Evolutionary conservation across 1,140 invertebrate species (phyloP), one percentile per base, ranked within the genome.

Genomic region (Leguminivora glycinivorella): DNA sequence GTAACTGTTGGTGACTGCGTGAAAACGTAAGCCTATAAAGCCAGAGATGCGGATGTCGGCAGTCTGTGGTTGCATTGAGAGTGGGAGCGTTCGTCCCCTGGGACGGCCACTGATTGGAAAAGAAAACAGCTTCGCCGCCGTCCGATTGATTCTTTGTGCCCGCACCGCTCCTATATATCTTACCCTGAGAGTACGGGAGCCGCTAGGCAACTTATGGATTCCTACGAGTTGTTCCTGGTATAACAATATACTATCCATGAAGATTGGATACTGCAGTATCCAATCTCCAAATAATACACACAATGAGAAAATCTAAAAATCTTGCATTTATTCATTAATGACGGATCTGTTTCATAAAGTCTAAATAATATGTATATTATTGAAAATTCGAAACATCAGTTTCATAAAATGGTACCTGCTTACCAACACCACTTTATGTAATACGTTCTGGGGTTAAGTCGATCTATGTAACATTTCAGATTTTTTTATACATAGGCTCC

Each of bases 101-200:
- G 87, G 87, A 86, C 75, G 77, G 77, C 77, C 75, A 78, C 81
- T 89, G 87, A 89, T 89, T 89, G 87, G 85, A 89, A 89, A 84
- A 89, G 84, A 86, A 87, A 89, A 89, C 85, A 89, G 80, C 78
- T 83, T 83, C 78, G 70, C 78, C 85, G 72, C 76, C 83, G 84
- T 84, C 83, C 85, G 79, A 87, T 88, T 86, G 83, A 87, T 85
- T 87, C 82, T 83, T 78, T 83, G 76, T 80, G 74, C 77, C 80
- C 79, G 77, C 77, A 29, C 26, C 58, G 67, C 22, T 67, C 73
- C 47, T 80, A 79, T 81, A 76, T 83, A 80, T 81, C 82, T 82
- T 81, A 77, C 80, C 76, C 80, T 69, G 68, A 56, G 56, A 75
- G 74, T 72, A 56, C 52, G 70, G 63, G 70, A 75, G 77, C 75